Evolutionary conservation across 2,888 invertebrate species (phyloP), one percentile per base, ranked within the genome.

Genomic region (Sesamia inferens): DNA sequence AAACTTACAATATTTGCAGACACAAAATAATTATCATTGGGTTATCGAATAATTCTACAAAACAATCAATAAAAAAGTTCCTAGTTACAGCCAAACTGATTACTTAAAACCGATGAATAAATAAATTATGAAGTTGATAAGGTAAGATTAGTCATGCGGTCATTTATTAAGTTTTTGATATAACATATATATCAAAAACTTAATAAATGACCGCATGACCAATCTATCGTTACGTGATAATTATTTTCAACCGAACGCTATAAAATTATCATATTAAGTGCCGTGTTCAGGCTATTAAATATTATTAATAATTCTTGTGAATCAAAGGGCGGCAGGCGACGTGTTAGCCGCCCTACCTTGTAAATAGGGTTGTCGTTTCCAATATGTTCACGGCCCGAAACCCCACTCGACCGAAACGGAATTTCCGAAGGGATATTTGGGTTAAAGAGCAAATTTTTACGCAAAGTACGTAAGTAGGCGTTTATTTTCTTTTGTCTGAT

Each of bases 291-390:
- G 71, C 78, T 84, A 88, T 86, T 83, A 85, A 87, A 88, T 87
- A 83, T 85, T 86, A 86, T 88, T 87, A 87, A 84, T 90, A 89
- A 88, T 87, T 88, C 85, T 90, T 88, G 88, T 90, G 89, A 90
- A 92, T 92, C 89, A 90, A 90, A 90, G 86, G 88, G 88, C 86
- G 88, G 82, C 87, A 79, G 83, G 84, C 87, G 88, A 87, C 86
- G 88, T 91, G 91, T 89, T 90, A 90, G 90, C 88, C 88, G 83
- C 78, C 68, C 67, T 76, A 76, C 84, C 84, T 79, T 88, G 84
- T 88, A 86, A 88, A 87, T 88, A 88, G 87, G 88, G 87, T 76
- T 87, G 85, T 79, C 80, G 70, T 39, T 68, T 76, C 44, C 76
- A 72, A 75, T 76, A 69, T 57, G 78, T 62, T 70, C 66, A 39